A percentile compares a stretch with the other conserved stretches of the same genome.
These are phyloP conservation scores for Urocolius indicus DNA, from an alignment of 2,113 vertebrate genomes.

Conservation along the genomic window DNA sequence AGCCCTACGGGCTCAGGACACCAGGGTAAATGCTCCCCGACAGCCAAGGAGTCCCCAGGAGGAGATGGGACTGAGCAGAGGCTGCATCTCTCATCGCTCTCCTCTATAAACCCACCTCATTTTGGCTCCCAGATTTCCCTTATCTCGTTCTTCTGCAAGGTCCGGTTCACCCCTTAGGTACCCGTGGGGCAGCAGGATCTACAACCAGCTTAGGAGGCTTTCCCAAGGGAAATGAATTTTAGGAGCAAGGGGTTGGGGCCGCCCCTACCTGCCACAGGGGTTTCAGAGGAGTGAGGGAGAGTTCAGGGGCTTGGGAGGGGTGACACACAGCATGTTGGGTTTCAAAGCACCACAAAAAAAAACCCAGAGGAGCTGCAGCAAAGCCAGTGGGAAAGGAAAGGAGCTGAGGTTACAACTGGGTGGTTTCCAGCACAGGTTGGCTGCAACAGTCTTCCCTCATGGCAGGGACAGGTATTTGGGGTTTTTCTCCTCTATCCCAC, in stretches of 20 bases:
- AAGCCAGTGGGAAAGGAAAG: not conserved
- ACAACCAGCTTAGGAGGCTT: not conserved
- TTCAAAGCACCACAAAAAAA: not conserved
- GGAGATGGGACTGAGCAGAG: accelerated
- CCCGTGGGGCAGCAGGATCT: not conserved
- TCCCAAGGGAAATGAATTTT: constrained; percentile 11
- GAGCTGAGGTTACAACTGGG: accelerated
- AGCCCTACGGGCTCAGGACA: not conserved
- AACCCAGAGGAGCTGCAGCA: not conserved
- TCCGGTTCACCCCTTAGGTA: not conserved
- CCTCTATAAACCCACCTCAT: not conserved
- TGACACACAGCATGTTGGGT: accelerated
- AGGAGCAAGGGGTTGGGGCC: not conserved
- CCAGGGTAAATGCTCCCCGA: not conserved
- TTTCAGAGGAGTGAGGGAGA: not conserved
- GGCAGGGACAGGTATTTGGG: accelerated
- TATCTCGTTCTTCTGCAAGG: not conserved
- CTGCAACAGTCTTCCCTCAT: accelerated
- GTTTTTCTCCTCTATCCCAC: not conserved
- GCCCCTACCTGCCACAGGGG: not conserved
- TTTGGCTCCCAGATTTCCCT: not conserved
- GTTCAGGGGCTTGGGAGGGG: not conserved
- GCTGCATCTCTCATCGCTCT: not conserved
- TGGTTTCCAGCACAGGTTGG: accelerated
- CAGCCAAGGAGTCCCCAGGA: accelerated